Evolutionary conservation across 2,113 vertebrate species (phyloP), one percentile per base, ranked within the genome.

Genomic region (Vireo altiloquus): DNA sequence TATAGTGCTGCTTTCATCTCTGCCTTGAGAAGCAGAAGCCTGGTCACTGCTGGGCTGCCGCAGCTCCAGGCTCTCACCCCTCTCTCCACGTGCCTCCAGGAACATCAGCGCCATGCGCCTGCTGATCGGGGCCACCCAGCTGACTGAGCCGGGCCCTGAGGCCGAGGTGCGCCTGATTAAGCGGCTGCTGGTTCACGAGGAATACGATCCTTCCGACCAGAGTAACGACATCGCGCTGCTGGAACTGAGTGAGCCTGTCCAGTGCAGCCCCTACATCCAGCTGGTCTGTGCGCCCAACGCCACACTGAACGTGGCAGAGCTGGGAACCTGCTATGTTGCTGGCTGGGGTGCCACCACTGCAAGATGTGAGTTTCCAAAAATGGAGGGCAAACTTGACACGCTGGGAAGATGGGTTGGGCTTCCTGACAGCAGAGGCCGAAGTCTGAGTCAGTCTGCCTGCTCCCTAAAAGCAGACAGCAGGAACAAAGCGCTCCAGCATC

Each of bases 201-300:
- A 37, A 0, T 97, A 93, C 21, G 5, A 1, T 6, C 6, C 54
- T 47, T 22, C 47, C 0, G 4, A 23, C 30, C 30, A 50, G 47
- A 2, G 21, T 5, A 90, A 97, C 0, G 95, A 97, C 74, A 82
- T 97, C 0, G 93, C 96, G 0, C 33, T 97, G 79, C 87, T 96
- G 28, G 77, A 95, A 4, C 21, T 97, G n/a, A 82, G 86, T 5
- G 31, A 54, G 21, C 79, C 97, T 0, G 87, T 96, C 4, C 10
- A 22, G 20, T 97, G 94, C 92, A 79, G 30, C 44, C 13, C 78
- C 59, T 87, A 83, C 2, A 2, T 96, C 17, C 97, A 97, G 65
- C 84, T 89, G 1, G 93, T 19, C 46, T 97, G 96, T 0, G 44
- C 96, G 52, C 96, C 97, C 2, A 50, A 91, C 0, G 5, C 9